Base-by-base conservation (phyloP, 2,888 invertebrate genomes). In the Acleris emargana region DNA sequence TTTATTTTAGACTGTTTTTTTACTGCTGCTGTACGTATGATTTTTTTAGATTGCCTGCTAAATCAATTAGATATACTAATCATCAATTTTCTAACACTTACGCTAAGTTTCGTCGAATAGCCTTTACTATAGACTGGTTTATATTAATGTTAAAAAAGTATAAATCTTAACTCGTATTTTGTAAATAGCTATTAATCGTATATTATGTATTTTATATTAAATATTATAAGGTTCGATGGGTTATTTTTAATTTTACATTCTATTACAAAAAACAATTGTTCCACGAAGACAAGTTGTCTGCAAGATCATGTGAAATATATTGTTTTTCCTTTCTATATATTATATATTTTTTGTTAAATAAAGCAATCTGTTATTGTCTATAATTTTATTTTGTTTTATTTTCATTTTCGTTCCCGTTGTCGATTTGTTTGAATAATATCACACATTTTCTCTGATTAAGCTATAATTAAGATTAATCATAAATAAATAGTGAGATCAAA, bases 321-420 rank as follows among this genome's bases (percentile, higher is more conserved):
- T 87, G 89, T 91, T 91, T 91, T 72, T 74, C 72, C 77, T 86
- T 87, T 89, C 85, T 89, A 88, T 90, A 91, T 91, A 89, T 89
- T 90, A 90, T 91, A 91, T 91, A 91, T 91, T 91, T 91, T 91
- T 92, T 92, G 92, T 92, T 92, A 91, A 91, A 92, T 92, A 92
- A 92, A 92, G 89, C 90, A 91, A 91, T 88, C 88, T 91, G 92
- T 92, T 92, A 92, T 91, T 91, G 91, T 91, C 90, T 86, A 88
- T 82, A 63, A n/a, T 47, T 74, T 68, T 78, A 77, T 86, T 88
- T 91, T 81, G 83, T 88, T 90, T 92, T 87, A 86, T 89, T 90
- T 90, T 87, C 78, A 78, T 77, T 82, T 80, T 72, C 72, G 75
- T 79, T 81, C 79, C 76, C 72, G 45, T 59, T 75, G 75, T 75